Percentiles rank a stretch among this genome's conserved stretches.
Evolutionary conservation across 1,140 invertebrate species (phyloP).

Genomic region (Pectinophora gossypiella): DNA sequence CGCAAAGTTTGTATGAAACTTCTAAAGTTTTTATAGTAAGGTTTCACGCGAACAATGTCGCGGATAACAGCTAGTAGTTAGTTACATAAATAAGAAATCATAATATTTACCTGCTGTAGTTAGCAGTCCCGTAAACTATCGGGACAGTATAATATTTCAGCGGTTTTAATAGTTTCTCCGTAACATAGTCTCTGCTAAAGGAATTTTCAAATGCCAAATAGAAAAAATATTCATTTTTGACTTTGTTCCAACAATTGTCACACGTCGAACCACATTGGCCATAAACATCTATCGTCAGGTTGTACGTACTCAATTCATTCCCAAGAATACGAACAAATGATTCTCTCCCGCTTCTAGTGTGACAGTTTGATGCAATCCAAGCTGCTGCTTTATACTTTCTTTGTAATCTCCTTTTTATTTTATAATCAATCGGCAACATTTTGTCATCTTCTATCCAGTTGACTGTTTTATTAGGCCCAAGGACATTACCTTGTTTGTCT

Average conservation of each 20-base stretch:
- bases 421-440: slow-evolving; percentile 38
- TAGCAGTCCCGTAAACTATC: slow-evolving; percentile 49
- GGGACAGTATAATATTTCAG: slow-evolving; percentile 42
- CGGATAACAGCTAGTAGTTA: too few relatives aligned
- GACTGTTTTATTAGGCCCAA: slow-evolving; percentile 41
- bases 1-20: too few relatives aligned
- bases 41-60: too few relatives aligned
- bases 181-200: slow-evolving; percentile 78
- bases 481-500: slow-evolving; percentile 34
- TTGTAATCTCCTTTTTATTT: slow-evolving; percentile 39
- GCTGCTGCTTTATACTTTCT: slow-evolving; percentile 69
- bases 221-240: slow-evolving; percentile 76
- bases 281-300: neutral
- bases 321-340: slow-evolving; percentile 61
- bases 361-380: slow-evolving; percentile 82
- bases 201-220: slow-evolving; percentile 84
- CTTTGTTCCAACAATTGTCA: neutral
- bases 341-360: slow-evolving; percentile 71
- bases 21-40: too few relatives aligned
- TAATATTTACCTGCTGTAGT: slow-evolving; percentile 59
- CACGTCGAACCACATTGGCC: too few relatives aligned
- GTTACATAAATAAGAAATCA: too few relatives aligned
- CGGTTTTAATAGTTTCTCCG: slow-evolving; percentile 66
- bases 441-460: slow-evolving; percentile 43
- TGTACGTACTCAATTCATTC: neutral